Evolutionary conservation across 2,113 vertebrate genomes (phyloP).

Genomic region (Hoplias malabaricus): DNA sequence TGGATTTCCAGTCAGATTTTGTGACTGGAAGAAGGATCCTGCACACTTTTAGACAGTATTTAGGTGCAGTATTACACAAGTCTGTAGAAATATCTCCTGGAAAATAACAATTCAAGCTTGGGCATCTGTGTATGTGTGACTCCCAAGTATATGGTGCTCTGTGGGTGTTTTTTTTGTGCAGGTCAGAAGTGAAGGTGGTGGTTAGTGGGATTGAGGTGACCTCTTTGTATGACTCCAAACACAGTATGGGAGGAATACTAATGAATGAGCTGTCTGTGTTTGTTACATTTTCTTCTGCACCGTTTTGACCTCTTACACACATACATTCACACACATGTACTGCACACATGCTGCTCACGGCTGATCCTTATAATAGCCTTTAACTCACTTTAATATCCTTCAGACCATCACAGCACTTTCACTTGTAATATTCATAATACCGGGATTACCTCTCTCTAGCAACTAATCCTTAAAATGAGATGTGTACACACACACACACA

Average conservation of each 20-base stretch:
- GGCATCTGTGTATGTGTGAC: background rate
- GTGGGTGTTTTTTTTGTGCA: constrained; percentile 6
- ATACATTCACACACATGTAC: background rate
- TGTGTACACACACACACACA: background rate
- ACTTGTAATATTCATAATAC: background rate
- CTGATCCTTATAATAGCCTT: background rate
- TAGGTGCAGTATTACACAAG: background rate
- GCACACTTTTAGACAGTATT: no score
- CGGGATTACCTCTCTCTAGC: background rate
- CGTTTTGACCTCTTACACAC: background rate
- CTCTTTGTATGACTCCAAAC: background rate
- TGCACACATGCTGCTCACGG: background rate
- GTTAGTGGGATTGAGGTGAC: background rate
- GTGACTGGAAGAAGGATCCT: no score
- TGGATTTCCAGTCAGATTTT: no score
- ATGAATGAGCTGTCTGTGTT: background rate
- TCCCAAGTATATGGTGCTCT: background rate
- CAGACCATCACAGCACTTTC: background rate
- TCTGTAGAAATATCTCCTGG: background rate
- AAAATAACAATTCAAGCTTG: background rate
- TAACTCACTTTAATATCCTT: background rate
- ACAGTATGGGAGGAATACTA: background rate
- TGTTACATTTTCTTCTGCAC: background rate
- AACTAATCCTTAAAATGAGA: constrained; percentile 1
- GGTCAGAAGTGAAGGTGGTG: background rate